Evolutionary conservation across 2,797 vertebrate genomes (phyloP).

Genomic region (Sciurus vulgaris): DNA sequence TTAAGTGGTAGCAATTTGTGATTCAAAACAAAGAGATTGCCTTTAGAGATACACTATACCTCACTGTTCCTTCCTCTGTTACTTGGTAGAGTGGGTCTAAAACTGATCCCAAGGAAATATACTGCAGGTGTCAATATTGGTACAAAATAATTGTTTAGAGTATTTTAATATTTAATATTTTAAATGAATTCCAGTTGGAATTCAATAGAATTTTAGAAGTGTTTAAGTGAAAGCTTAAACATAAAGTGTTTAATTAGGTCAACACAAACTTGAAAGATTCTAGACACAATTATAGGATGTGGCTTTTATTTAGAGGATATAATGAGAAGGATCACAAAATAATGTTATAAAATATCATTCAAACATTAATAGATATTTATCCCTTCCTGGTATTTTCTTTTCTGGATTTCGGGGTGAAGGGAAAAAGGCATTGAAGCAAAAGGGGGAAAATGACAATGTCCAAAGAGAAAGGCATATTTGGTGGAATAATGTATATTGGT

Average conservation of each 20-base stretch:
- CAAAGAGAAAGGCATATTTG: neutral
- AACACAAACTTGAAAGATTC: conserved; percentile 18
- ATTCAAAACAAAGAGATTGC: neutral
- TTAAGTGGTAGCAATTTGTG: neutral
- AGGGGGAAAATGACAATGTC: neutral
- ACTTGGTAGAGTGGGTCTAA: neutral
- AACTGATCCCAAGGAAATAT: neutral
- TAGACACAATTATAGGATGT: neutral
- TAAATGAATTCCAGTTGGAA: neutral
- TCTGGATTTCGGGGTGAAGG: neutral
- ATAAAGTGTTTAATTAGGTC: conserved; percentile 12
- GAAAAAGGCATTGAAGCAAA: neutral
- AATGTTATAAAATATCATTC: too few species aligned
- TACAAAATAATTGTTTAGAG: neutral
- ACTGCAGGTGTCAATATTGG: neutral
- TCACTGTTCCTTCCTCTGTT: neutral
- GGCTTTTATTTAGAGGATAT: neutral
- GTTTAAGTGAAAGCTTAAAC: neutral
- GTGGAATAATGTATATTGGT: neutral
- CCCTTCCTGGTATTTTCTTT: neutral
- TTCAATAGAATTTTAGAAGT: conserved; percentile 17
- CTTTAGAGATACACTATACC: neutral
- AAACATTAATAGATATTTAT: neutral
- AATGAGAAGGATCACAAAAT: neutral
- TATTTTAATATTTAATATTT: neutral